A percentile compares a stretch with the other conserved stretches of the same genome.
phyloP scores from a whole-genome alignment of 1,140 invertebrate genomes.

The Apis cerana region DNA sequence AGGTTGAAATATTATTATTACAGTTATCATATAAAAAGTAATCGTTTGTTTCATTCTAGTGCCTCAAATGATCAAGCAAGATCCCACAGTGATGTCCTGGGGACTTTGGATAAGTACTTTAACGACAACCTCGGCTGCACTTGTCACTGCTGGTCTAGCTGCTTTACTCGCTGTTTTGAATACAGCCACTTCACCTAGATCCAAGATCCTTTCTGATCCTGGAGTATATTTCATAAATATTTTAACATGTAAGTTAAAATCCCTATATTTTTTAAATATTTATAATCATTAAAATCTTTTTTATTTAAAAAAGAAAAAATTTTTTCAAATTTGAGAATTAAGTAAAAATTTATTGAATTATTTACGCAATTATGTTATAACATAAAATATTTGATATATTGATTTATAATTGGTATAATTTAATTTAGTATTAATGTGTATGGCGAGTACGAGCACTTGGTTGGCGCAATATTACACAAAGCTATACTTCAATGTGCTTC shows the following conservation, averaged over 20 bases:
- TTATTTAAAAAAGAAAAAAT: too few relatives aligned
- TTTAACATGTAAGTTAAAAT: slow-evolving; percentile 84
- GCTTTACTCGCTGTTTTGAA: slow-evolving; percentile 90
- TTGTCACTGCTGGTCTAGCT: slow-evolving; percentile 86
- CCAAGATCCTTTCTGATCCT: slow-evolving; percentile 87
- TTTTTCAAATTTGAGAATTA: neutral
- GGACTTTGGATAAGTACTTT: slow-evolving; percentile 88
- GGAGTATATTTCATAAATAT: slow-evolving; percentile 91
- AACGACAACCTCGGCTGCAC: slow-evolving; percentile 83
- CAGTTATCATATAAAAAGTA: neutral
- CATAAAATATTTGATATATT: neutral
- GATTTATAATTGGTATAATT: slow-evolving; percentile 5
- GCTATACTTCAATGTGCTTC: slow-evolving; percentile 89
- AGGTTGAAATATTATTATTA: neutral
- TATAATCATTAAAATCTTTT: too few relatives aligned
- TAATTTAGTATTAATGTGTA: slow-evolving; percentile 86
- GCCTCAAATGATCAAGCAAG: slow-evolving; percentile 83
- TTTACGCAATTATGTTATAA: neutral
- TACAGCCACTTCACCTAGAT: slow-evolving; percentile 87
- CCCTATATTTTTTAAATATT: too few relatives aligned
- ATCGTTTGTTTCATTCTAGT: slow-evolving; percentile 79
- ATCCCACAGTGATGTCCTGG: slow-evolving; percentile 86
- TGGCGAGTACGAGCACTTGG: slow-evolving; percentile 88
- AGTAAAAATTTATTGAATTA: neutral
- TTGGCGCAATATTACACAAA: slow-evolving; percentile 88